Evolutionary conservation across 2,113 vertebrate species (phyloP), one percentile per base, ranked within the genome.

Genomic region (Benitochromis conjunctus): DNA sequence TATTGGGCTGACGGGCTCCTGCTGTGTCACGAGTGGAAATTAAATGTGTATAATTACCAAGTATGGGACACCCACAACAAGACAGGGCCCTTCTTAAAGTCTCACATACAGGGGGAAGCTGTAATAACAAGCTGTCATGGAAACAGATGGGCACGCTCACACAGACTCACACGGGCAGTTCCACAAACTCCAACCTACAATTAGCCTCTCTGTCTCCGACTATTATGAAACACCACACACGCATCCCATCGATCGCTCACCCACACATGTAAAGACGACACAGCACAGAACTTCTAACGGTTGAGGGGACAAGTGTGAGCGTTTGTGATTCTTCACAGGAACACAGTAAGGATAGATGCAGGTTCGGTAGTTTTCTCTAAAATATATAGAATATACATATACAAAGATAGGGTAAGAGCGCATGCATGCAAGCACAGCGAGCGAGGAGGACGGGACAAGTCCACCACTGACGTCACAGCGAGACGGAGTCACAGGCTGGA

Each of bases 361-460:
- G 81, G 57, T 83, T 26, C 83, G 83, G 69, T 56, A 43, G 54
- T 85, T 88, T 79, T 81, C 43, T 53, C 74, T 79, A 80, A 53
- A 80, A 60, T 86, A 84, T 88, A 85, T 41, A 88, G 21, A 89
- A 81, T 85, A 93, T 92, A 91, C 81, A 93, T 82, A 83, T 89
- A 94, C 54, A 94, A 79, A 93, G 58, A 92, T 58, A 91, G 93
- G 92, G 87, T 89, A 80, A 92, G 91, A 95, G 95, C 95, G 82
- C 96, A 97, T 96, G 96, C 96, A 97, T 95, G 94, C 96, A 97
- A 96, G 94, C 96, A 96, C 94, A 96, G 94, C 89, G 93, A 95
- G 94, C 94, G 89, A 96, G 95, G 94, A 96, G 93, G 94, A 96
- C 95, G 88, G 94, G 95, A 97, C 96, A 95, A 95, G 94, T 96